These are phyloP conservation scores for Platorchestia sp. DNA, from an alignment of 1,140 invertebrate species.

Conservation along the genomic window DNA sequence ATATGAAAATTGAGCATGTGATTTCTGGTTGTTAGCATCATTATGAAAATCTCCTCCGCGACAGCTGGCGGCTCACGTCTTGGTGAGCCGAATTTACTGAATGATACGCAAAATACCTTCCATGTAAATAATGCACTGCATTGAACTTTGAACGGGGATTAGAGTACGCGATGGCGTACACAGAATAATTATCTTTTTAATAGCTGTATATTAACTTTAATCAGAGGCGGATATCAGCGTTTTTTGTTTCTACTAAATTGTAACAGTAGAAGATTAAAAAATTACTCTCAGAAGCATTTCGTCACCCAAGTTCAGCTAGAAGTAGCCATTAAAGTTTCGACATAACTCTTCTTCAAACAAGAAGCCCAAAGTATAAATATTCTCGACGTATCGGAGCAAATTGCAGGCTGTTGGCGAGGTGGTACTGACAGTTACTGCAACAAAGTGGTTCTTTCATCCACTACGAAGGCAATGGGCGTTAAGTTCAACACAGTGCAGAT, in stretches of 20 bases:
- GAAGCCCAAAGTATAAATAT: background rate
- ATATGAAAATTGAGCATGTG: no score
- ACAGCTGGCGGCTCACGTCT: no score
- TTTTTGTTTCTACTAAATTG: background rate
- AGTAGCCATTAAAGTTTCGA: background rate
- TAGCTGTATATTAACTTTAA: background rate
- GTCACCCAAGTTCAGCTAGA: background rate
- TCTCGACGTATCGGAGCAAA: background rate
- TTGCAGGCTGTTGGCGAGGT: background rate
- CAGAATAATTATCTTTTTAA: background rate
- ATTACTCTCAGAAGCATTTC: background rate
- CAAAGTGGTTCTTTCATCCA: background rate
- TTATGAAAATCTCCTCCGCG: no score
- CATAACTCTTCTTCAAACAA: slow-evolving; percentile 9
- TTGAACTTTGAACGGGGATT: no score
- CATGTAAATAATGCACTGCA: background rate
- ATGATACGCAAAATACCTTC: background rate
- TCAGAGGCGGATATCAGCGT: background rate
- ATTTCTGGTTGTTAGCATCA: no score
- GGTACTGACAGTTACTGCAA: background rate
- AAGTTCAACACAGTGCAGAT: background rate
- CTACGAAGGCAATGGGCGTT: background rate
- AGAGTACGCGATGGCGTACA: background rate
- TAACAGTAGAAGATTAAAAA: background rate
- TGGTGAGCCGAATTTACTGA: no score